phyloP scores from a whole-genome alignment of 2,797 vertebrate genomes.

The Nasua narica region DNA sequence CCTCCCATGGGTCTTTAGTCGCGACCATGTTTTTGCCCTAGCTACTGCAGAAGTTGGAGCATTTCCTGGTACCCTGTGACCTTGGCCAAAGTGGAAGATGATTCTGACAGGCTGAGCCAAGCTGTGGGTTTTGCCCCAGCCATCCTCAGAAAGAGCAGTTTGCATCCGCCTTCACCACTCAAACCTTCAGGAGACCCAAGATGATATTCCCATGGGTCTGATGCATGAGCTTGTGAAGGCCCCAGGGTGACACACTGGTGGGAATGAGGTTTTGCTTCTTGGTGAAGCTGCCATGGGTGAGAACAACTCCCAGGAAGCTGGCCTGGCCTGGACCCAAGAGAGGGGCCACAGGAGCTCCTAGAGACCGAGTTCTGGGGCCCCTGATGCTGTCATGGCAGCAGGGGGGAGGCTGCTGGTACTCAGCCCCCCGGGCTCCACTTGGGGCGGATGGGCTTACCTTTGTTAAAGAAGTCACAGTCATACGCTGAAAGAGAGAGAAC shows the following conservation, averaged over 20 bases:
- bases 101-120: background rate
- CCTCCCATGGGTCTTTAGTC: background rate
- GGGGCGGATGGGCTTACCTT: slow-evolving; percentile 87
- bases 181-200: background rate
- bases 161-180: background rate
- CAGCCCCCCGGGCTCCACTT: background rate
- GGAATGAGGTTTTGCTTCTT: background rate
- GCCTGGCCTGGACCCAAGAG: background rate
- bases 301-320: background rate
- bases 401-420: background rate
- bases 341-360: background rate
- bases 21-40: background rate
- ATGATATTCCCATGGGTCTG: background rate
- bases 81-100: background rate
- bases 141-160: background rate
- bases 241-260: too few relatives aligned
- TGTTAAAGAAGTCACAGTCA: slow-evolving; percentile 99
- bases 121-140: background rate
- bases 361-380: background rate
- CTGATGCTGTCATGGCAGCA: background rate
- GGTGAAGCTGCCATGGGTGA: background rate
- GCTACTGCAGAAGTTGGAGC: background rate
- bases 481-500: slow-evolving; percentile 88
- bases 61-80: background rate
- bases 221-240: background rate